phyloP scores from a whole-genome alignment of 2,113 vertebrate genomes.

The Panthera leo region DNA sequence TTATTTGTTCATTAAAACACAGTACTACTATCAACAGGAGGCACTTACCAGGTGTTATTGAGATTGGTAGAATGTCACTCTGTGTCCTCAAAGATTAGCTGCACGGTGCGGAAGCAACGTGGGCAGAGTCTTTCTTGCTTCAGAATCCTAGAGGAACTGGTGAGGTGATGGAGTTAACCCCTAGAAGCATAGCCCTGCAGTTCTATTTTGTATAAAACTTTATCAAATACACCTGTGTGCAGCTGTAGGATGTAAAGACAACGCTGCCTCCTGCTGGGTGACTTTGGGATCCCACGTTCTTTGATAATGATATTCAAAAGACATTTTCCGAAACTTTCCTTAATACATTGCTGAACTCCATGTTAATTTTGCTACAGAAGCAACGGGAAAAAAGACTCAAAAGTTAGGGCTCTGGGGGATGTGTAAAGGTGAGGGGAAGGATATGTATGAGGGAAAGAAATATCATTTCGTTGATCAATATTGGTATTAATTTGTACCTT shows the following conservation, averaged over 20 bases:
- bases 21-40: constrained; percentile 86
- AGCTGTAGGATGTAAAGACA: background rate
- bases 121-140: constrained; percentile 35
- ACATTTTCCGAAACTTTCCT: background rate
- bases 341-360: background rate
- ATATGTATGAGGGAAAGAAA: background rate
- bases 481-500: background rate
- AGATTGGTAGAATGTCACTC: constrained; percentile 85
- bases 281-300: background rate
- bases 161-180: constrained; percentile 65
- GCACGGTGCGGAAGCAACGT: constrained; percentile 49
- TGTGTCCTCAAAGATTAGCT: constrained; percentile 80
- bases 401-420: background rate
- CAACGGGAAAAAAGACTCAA: background rate
- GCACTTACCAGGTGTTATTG: constrained; percentile 84
- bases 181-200: background rate
- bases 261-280: background rate
- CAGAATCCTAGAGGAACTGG: constrained; percentile 46
- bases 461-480: background rate
- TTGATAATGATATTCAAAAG: background rate
- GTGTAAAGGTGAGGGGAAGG: background rate
- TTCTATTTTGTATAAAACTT: constrained; percentile 8
- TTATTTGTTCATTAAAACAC: constrained; percentile 90
- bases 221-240: background rate
- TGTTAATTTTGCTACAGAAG: background rate